These are phyloP conservation scores for Colaptes auratus DNA, from an alignment of 2,113 vertebrate genomes.

Conservation along the genomic window DNA sequence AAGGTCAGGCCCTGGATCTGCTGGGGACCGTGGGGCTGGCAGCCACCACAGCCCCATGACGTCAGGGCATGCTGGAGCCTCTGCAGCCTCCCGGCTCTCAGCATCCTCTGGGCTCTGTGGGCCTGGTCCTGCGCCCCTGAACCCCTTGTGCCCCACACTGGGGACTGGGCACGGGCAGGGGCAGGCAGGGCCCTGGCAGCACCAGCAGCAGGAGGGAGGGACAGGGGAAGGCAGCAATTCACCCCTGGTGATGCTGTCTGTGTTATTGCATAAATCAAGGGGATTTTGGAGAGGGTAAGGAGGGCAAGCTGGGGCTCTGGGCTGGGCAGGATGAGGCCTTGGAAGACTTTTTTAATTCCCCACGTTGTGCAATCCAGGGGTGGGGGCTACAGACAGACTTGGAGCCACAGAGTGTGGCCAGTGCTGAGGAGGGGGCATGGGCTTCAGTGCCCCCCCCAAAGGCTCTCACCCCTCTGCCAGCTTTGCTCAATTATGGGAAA, in stretches of 20 bases:
- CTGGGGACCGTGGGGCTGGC: background rate
- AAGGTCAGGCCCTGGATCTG: background rate
- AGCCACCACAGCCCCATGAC: rapidly evolving
- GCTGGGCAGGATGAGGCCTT: background rate
- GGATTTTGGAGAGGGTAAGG: background rate
- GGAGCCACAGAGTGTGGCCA: background rate
- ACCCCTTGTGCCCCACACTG: rapidly evolving
- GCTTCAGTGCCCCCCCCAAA: background rate
- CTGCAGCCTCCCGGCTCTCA: background rate
- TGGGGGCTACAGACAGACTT: background rate
- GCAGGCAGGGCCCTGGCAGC: background rate
- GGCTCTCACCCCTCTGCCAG: background rate
- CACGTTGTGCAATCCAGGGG: rapidly evolving
- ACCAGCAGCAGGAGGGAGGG: background rate
- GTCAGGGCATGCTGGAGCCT: background rate
- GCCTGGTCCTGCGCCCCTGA: background rate
- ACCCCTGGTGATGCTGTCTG: rapidly evolving
- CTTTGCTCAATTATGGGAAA: constrained; percentile 52
- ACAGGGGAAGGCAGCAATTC: background rate
- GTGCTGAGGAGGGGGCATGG: background rate
- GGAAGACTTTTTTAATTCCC: background rate
- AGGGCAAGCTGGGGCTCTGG: background rate
- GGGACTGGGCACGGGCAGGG: background rate
- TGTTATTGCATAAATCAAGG: background rate
- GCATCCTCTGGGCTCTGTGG: background rate